Evolutionary conservation across 2,113 vertebrate species (phyloP).

Genomic region (Melanocharis versteri): DNA sequence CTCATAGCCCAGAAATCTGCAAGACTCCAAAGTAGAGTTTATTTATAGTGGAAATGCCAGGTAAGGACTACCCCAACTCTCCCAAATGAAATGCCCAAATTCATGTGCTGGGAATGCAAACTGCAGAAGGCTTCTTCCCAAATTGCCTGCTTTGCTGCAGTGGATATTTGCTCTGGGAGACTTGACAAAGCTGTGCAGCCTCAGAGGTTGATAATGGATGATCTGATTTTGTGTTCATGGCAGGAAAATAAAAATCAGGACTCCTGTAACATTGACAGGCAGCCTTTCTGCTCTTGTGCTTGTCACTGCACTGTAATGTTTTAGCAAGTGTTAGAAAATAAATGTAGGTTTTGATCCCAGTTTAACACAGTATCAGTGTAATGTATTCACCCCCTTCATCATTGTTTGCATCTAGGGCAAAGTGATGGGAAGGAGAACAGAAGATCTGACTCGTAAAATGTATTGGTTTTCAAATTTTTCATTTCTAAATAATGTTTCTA

Average conservation of each 20-base stretch:
- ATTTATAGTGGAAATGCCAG: not conserved
- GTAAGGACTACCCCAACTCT: not conserved
- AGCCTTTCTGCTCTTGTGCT: not conserved
- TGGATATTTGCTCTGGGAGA: not conserved
- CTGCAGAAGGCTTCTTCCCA: not conserved
- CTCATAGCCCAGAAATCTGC: not conserved
- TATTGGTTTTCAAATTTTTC: not conserved
- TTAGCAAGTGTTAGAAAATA: not conserved
- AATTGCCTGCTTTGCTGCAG: not conserved
- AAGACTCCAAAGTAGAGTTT: not conserved
- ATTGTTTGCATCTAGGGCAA: not conserved
- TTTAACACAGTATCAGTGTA: not conserved
- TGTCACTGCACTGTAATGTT: not conserved
- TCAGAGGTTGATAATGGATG: not conserved
- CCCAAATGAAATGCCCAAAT: not conserved
- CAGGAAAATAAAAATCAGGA: conserved; percentile 16
- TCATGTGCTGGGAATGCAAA: not conserved
- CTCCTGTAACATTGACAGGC: not conserved
- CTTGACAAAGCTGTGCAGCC: not conserved
- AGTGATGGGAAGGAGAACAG: not conserved
- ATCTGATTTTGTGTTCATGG: not conserved
- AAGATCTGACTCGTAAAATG: not conserved
- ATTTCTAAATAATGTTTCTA: not conserved
- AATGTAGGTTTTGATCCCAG: not conserved
- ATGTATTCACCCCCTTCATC: not conserved